Percentiles rank a stretch among this genome's conserved stretches.
These are phyloP conservation scores for Spodoptera littoralis DNA, from an alignment of 2,888 invertebrate genomes.

Conservation along the genomic window DNA sequence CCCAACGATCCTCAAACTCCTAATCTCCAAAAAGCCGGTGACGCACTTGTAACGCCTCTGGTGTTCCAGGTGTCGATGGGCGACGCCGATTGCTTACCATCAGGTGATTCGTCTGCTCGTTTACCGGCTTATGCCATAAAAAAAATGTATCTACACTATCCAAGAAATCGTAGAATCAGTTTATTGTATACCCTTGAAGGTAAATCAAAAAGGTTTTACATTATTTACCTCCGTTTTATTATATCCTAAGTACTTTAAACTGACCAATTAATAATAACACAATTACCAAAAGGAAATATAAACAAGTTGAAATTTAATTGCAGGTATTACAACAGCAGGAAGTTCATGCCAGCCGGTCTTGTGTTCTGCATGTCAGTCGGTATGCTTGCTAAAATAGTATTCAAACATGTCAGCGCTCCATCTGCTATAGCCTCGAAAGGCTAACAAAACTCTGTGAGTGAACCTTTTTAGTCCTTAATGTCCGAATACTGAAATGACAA, in stretches of 20 bases:
- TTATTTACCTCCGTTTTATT: neutral
- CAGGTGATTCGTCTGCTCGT: too few species aligned
- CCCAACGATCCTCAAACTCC: too few species aligned
- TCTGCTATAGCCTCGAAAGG: conserved; percentile 65
- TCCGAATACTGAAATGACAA: too few species aligned
- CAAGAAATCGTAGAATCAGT: too few species aligned
- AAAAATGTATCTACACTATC: too few species aligned
- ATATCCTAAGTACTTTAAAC: too few species aligned
- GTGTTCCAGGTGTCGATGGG: too few species aligned
- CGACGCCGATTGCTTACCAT: too few species aligned
- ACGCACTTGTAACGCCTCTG: too few species aligned
- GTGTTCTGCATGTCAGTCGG: conserved; percentile 91
- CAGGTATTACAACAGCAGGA: conserved; percentile 93
- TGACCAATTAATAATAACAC: neutral
- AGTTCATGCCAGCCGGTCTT: conserved; percentile 98
- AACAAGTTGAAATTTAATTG: conserved; percentile 47
- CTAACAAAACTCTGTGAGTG: conserved; percentile 21
- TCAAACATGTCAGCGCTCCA: conserved; percentile 81
- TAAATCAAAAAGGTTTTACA: neutral
- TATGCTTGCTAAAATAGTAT: conserved; percentile 88
- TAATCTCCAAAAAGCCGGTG: too few species aligned
- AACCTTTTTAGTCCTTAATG: conserved; percentile 22
- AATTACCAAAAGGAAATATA: conserved; percentile 1
- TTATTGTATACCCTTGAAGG: too few species aligned
- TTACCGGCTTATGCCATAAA: too few species aligned